Percentiles rank a stretch among this genome's conserved stretches.
These are phyloP conservation scores for Volucella inanis DNA, from an alignment of 2,888 invertebrate genomes.

Conservation along the genomic window DNA sequence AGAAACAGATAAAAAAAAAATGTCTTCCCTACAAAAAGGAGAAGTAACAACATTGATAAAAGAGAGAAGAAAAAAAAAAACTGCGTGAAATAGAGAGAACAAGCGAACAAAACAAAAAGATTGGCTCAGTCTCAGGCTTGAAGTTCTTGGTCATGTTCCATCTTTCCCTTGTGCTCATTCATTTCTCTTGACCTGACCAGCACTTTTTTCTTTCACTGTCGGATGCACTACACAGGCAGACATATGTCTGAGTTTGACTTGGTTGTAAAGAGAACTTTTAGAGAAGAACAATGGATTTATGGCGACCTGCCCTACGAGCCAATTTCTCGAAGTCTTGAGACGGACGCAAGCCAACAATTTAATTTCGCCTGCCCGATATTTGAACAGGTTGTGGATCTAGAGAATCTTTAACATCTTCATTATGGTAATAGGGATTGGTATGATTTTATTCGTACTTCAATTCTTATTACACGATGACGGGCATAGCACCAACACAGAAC, in stretches of 20 bases:
- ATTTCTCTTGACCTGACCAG: slow-evolving; percentile 56
- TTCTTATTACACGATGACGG: neutral
- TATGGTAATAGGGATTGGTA: neutral
- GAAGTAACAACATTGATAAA: slow-evolving; percentile 34
- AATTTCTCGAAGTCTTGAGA: neutral
- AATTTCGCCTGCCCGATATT: neutral
- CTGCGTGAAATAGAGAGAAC: slow-evolving; percentile 24
- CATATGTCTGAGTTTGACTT: neutral
- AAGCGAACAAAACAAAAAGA: slow-evolving; percentile 32
- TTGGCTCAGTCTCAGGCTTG: slow-evolving; percentile 16
- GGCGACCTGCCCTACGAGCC: neutral
- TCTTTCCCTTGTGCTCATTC: slow-evolving; percentile 55
- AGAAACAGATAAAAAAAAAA: slow-evolving; percentile 16
- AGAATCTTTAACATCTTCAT: neutral
- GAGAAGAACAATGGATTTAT: slow-evolving; percentile 12
- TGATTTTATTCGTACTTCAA: neutral
- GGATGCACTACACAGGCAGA: neutral
- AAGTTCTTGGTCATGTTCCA: slow-evolving; percentile 60
- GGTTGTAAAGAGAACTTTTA: slow-evolving; percentile 1
- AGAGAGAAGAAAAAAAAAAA: slow-evolving; percentile 24
- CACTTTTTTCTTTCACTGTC: neutral
- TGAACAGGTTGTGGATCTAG: neutral
- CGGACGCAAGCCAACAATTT: neutral
- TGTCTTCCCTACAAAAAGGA: slow-evolving; percentile 33
- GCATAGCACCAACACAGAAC: too few species aligned